Evolutionary conservation across 2,888 invertebrate species (phyloP), one percentile per base, ranked within the genome.

Genomic region (Chrysolina oricalcia): DNA sequence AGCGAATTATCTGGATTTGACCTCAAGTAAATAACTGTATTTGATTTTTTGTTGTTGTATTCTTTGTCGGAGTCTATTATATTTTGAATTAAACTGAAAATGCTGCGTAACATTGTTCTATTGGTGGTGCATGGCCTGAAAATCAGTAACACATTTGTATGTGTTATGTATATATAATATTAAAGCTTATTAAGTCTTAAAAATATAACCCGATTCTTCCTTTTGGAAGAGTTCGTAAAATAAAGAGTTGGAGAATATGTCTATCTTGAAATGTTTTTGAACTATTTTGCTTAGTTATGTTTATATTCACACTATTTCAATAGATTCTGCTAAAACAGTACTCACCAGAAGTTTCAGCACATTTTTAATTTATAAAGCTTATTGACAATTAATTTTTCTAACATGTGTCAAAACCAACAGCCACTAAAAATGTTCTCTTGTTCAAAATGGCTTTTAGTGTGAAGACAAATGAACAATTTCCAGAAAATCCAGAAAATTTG

Each of bases 51-150:
- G 56, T 82, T 82, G 35, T 79, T 83, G 71, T 82, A 82, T 68
- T 82, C 81, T 75, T 72, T 82, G 27, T 81, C 82, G 21, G 79
- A 75, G 72, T 84, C 84, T 21, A 85, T 77, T 67, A 83, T 83
- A 76, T 81, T 80, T 53, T 84, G 83, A 72, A 85, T 81, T 74
- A 84, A 78, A 72, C 81, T 83, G 75, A 83, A 81, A 71, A 85
- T 80, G 76, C 83, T 83, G 68, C 84, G 82, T 79, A 85, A 75
- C 84, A 84, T 85, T 53, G 27, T 78, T 79, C 66, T 72, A 74
- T 65, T 56, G 50, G 21, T 71, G 64, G 56, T 68, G 64, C 79
- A 79, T 78, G 75, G 73, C 75, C 75, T 74, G 63, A 69, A 75
- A 75, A 63, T 53, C 19, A 53, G 46, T 48, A 5, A 21, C 9